Conservation (phyloP, 2,113 vertebrate species). For the Pogona vitticeps region DNA sequence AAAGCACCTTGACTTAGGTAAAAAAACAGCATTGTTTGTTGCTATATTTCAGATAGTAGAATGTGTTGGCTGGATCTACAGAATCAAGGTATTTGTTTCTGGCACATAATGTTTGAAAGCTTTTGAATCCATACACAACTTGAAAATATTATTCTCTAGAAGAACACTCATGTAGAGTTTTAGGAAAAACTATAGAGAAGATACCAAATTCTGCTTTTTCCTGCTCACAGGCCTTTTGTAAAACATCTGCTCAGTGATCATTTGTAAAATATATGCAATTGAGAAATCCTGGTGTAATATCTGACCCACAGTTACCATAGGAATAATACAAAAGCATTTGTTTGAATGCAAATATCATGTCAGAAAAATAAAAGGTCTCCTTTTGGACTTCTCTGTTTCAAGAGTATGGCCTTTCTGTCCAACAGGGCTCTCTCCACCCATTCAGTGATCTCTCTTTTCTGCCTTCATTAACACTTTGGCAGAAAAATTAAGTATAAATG, state of each 20-base stretch:
- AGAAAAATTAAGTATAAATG: conserved; percentile 25
- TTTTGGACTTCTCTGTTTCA: conserved; percentile 46
- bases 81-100: neutral
- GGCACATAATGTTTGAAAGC: neutral
- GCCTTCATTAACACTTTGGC: neutral
- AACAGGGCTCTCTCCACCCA: neutral
- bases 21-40: neutral
- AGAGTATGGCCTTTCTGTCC: conserved; percentile 48
- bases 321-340: neutral
- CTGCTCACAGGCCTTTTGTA: neutral
- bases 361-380: conserved; percentile 35
- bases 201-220: neutral
- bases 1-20: neutral
- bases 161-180: neutral
- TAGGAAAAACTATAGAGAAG: neutral
- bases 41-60: neutral
- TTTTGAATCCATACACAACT: neutral
- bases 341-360: neutral
- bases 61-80: neutral
- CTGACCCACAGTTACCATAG: neutral
- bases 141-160: neutral
- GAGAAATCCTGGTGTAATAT: neutral
- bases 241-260: neutral
- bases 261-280: neutral
- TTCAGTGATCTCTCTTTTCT: neutral